Evolutionary conservation across 2,888 invertebrate species (phyloP), one percentile per base, ranked within the genome.

Genomic region (Epinotia ramella): DNA sequence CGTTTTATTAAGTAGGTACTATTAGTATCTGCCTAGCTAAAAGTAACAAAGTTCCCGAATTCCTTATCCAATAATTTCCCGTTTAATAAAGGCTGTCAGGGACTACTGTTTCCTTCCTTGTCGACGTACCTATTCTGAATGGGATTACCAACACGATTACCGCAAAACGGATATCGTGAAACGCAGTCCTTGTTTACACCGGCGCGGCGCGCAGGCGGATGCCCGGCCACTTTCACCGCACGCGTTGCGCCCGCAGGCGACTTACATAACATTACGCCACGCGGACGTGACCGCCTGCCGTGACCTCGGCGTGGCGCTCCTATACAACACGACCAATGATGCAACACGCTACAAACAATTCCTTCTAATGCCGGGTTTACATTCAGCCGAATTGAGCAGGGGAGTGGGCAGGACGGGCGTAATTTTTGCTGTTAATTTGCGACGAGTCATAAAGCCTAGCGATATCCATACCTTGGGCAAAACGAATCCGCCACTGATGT

Each of bases 191-290:
- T 76, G 76, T 76, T 76, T 76, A 76, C 76, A 72, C 76, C 67
- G 71, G 71, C 59, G 60, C 60, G 63, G 33, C 33, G 64, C 59
- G 69, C 57, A 33, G 24, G 59, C 64, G 76, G 71, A 71, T 71
- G 71, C 74, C 79, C 78, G 77, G 73, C 78, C 79, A 80, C 84
- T 84, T 84, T 84, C 84, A 79, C 84, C 78, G 77, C 74, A 53
- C n/a, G 53, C 53, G 53, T 53, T 53, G 77, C 79, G 79, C 73
- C 73, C 74, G 69, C 44, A 40, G 18, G 20, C 44, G 63, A 18
- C 44, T 73, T 73, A 71, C 77, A 69, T 79, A 71, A 71, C 71
- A 56, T 75, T 68, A 60, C 78, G 79, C 80, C 76, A 65, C 49
- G 66, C 76, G 62, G 75, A 76, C 73, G 77, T 73, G 77, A 62